Evolutionary conservation across 2,797 vertebrate species (phyloP).

Genomic region (Menidia menidia): DNA sequence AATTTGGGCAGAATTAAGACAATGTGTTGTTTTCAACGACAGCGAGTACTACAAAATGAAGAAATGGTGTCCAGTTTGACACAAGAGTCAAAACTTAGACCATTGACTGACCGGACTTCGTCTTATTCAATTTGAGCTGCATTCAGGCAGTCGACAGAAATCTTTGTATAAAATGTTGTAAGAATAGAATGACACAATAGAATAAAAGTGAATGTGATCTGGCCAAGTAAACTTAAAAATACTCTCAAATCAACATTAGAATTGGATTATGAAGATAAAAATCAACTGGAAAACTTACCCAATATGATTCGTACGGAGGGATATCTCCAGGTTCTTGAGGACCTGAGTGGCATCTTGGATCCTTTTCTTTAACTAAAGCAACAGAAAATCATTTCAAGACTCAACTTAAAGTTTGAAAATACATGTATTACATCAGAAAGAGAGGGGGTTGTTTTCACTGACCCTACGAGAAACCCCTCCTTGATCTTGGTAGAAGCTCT

Average conservation of each 20-base stretch:
- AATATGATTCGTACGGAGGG: slow-evolving; percentile 96
- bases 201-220: neutral
- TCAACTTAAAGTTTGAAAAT: neutral
- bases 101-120: neutral
- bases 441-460: slow-evolving; percentile 32
- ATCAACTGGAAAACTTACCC: slow-evolving; percentile 82
- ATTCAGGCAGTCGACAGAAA: too few species aligned
- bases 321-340: slow-evolving; percentile 96
- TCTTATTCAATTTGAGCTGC: neutral
- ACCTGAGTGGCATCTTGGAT: slow-evolving; percentile 94
- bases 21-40: neutral
- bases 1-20: neutral
- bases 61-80: neutral
- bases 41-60: neutral
- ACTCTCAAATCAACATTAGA: neutral
- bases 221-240: neutral
- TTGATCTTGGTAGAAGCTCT: slow-evolving; percentile 91
- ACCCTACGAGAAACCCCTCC: slow-evolving; percentile 92
- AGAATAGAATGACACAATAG: neutral
- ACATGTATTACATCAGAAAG: neutral
- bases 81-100: too few species aligned
- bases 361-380: slow-evolving; percentile 89
- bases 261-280: neutral
- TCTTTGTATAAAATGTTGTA: neutral
- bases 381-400: slow-evolving; percentile 10